These are phyloP conservation scores for Buteo buteo DNA, from an alignment of 2,113 vertebrate genomes.

Conservation along the genomic window DNA sequence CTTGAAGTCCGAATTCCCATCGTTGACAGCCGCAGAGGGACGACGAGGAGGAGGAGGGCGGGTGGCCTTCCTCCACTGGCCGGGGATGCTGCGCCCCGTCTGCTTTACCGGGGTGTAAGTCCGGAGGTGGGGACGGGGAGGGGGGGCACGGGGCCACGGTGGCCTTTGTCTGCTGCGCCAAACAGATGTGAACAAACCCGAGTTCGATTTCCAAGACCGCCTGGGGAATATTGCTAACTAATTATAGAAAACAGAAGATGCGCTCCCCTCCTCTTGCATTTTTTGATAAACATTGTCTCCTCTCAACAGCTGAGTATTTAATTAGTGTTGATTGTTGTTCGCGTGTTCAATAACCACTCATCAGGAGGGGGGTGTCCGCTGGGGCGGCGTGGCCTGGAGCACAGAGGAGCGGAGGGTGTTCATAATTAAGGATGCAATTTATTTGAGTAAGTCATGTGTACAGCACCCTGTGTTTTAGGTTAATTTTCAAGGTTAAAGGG, in stretches of 20 bases:
- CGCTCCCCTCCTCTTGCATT: constrained; percentile 64
- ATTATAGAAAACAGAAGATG: constrained; percentile 82
- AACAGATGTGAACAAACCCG: constrained; percentile 31
- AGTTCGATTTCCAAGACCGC: constrained; percentile 61
- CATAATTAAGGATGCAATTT: constrained; percentile 76
- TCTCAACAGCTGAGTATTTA: constrained; percentile 89
- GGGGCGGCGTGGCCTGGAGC: constrained; percentile 79
- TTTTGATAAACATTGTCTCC: constrained; percentile 83
- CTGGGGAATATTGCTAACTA: constrained; percentile 79
- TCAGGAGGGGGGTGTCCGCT: constrained; percentile 77
- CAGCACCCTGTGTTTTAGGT: constrained; percentile 63
- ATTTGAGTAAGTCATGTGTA: constrained; percentile 71
- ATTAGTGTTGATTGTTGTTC: constrained; percentile 92
- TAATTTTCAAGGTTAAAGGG: constrained; percentile 74
- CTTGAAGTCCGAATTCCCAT: rapidly evolving
- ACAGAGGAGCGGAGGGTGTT: constrained; percentile 70
- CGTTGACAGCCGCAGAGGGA: rapidly evolving
- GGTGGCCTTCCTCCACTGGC: not conserved
- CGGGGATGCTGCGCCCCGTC: not conserved
- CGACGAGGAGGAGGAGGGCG: not conserved
- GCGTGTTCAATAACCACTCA: constrained; percentile 88
- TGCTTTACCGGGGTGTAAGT: not conserved
- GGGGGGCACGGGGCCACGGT: not conserved
- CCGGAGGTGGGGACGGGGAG: rapidly evolving
- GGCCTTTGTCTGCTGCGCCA: constrained; percentile 10